Evolutionary conservation across 2,113 vertebrate genomes (phyloP).

Genomic region (Syngnathus scovelli): DNA sequence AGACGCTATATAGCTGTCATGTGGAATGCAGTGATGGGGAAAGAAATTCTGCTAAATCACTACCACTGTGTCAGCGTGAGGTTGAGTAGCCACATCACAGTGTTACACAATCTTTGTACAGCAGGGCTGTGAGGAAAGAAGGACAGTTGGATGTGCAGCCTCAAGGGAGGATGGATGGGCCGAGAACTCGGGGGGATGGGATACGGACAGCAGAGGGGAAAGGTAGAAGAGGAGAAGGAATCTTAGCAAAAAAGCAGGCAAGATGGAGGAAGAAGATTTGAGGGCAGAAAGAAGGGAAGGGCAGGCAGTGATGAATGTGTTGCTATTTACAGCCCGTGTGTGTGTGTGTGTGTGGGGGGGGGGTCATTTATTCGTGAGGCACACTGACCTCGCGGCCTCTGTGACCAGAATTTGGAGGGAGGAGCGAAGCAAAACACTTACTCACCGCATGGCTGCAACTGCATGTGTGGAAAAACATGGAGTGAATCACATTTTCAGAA

Average conservation of each 20-base stretch:
- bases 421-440: slow-evolving; percentile 22
- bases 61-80: slow-evolving; percentile 22
- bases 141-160: slow-evolving; percentile 43
- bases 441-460: slow-evolving; percentile 6
- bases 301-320: slow-evolving; percentile 56
- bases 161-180: slow-evolving; percentile 29
- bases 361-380: slow-evolving; percentile 37
- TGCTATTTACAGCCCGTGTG: slow-evolving; percentile 50
- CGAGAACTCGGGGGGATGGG: slow-evolving; percentile 33
- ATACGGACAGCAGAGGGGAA: slow-evolving; percentile 8
- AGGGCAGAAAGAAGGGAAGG: slow-evolving; percentile 36
- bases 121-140: slow-evolving; percentile 27
- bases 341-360: slow-evolving; percentile 16
- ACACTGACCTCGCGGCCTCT: slow-evolving; percentile 45
- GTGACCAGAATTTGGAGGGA: slow-evolving; percentile 27
- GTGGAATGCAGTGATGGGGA: slow-evolving; percentile 33
- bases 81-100: slow-evolving; percentile 26
- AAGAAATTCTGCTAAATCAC: slow-evolving; percentile 40
- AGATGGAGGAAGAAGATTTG: slow-evolving; percentile 25
- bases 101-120: slow-evolving; percentile 40
- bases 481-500: background rate
- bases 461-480: background rate
- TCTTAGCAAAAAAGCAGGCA: slow-evolving; percentile 10
- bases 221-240: slow-evolving; percentile 23
- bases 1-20: slow-evolving; percentile 5